Evolutionary conservation across 2,113 vertebrate genomes (phyloP).

Genomic region (Haemorhous mexicanus): DNA sequence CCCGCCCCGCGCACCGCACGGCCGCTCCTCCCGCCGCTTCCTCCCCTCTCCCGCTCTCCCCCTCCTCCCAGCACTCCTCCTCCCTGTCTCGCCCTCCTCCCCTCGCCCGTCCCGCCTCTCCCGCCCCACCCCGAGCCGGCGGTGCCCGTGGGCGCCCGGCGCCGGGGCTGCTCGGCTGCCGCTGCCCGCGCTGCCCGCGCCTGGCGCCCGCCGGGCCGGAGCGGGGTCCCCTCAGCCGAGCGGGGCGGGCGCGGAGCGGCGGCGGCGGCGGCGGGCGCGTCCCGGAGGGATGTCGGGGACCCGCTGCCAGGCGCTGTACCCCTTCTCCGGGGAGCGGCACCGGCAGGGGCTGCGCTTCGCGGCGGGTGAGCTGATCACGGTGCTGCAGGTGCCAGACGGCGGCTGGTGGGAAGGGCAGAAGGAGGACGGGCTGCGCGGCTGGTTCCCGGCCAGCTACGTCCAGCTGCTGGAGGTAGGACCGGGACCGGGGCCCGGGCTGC

Average conservation of each 20-base stretch:
- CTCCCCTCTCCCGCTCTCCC: neutral
- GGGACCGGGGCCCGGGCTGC: too few relatives aligned
- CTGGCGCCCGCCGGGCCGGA: too few relatives aligned
- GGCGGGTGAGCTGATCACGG: slow-evolving; percentile 86
- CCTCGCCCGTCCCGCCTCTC: too few relatives aligned
- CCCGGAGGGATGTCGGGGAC: slow-evolving; percentile 56
- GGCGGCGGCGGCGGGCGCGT: neutral
- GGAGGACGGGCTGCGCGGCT: slow-evolving; percentile 87
- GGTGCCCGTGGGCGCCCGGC: too few relatives aligned
- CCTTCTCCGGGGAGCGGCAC: slow-evolving; percentile 90
- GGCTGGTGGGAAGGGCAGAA: slow-evolving; percentile 98
- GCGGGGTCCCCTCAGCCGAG: neutral
- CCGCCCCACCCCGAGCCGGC: too few relatives aligned
- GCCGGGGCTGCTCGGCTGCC: too few relatives aligned
- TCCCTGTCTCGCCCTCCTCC: neutral
- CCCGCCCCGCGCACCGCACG: neutral
- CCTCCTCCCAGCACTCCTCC: neutral
- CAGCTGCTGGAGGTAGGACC: slow-evolving; percentile 89
- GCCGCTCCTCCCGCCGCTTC: neutral
- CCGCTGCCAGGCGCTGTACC: slow-evolving; percentile 87
- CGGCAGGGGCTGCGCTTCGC: slow-evolving; percentile 88
- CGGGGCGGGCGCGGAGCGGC: neutral
- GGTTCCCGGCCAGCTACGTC: slow-evolving; percentile 96
- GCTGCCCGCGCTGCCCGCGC: too few relatives aligned
- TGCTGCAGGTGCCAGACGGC: slow-evolving; percentile 86